Conservation (phyloP, 1,140 invertebrate species). For the Temnothorax longispinosus region DNA sequence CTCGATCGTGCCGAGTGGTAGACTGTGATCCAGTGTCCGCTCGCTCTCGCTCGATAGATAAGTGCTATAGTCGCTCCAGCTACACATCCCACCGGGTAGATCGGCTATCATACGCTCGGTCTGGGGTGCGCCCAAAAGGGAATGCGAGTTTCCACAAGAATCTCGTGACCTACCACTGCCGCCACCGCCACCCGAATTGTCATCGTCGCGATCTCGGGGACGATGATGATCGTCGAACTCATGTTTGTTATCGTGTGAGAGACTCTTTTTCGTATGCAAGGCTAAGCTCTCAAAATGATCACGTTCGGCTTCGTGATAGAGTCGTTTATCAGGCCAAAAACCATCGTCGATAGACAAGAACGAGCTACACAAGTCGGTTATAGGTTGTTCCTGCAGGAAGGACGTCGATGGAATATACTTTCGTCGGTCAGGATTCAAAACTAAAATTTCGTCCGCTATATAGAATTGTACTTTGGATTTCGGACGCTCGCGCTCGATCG, state of each 20-base stretch:
- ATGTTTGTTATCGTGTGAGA: conserved; percentile 73
- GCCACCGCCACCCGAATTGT: conserved; percentile 86
- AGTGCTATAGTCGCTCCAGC: conserved; percentile 94
- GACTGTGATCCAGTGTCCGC: conserved; percentile 64
- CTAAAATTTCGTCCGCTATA: conserved; percentile 80
- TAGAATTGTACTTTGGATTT: conserved; percentile 80
- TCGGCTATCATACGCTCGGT: conserved; percentile 90
- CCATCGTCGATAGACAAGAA: conserved; percentile 84
- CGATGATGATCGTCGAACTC: conserved; percentile 81
- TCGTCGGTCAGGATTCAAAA: conserved; percentile 71
- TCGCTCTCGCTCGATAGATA: conserved; percentile 88
- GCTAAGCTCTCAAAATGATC: conserved; percentile 84
- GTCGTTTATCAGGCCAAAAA: conserved; percentile 88
- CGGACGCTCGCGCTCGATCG: conserved; percentile 34
- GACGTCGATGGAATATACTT: conserved; percentile 20
- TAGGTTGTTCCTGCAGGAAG: conserved; percentile 48
- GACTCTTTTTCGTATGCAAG: conserved; percentile 77
- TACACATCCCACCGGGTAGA: conserved; percentile 91
- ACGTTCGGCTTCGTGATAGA: conserved; percentile 89
- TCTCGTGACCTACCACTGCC: conserved; percentile 54
- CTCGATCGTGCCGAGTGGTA: conserved; percentile 73
- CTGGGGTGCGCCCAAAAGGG: conserved; percentile 77
- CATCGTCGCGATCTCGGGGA: conserved; percentile 88
- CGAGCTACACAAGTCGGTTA: conserved; percentile 49
- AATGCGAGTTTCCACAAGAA: conserved; percentile 51